Conservation (phyloP, 2,888 invertebrate genomes). For the Drosophila eohydei region DNA sequence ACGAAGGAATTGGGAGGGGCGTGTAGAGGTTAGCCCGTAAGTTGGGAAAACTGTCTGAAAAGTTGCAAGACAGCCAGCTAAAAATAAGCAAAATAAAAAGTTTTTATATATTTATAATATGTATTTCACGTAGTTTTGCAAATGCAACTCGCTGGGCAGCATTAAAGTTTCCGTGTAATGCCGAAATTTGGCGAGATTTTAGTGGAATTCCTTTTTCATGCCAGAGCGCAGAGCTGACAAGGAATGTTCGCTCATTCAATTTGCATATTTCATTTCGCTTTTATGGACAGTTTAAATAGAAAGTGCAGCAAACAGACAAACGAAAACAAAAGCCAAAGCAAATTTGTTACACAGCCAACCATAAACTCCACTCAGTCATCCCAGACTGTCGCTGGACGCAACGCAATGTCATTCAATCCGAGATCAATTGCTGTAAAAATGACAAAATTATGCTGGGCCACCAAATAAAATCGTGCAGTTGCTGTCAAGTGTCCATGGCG, state of each 20-base stretch:
- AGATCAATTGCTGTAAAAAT: constrained; percentile 80
- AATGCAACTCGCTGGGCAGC: constrained; percentile 31
- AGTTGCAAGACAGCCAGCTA: constrained; percentile 53
- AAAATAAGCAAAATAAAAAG: constrained; percentile 68
- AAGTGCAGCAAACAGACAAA: constrained; percentile 37
- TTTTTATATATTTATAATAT: constrained; percentile 65
- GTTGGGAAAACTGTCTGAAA: constrained; percentile 40
- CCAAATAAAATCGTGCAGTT: constrained; percentile 10
- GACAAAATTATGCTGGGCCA: constrained; percentile 71
- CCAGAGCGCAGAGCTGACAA: not conserved
- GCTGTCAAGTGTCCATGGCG: constrained; percentile 3
- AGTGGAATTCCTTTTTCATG: not conserved
- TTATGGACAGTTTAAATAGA: constrained; percentile 59
- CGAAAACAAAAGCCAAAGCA: constrained; percentile 27
- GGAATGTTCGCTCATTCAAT: constrained; percentile 53
- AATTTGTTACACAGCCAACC: constrained; percentile 25
- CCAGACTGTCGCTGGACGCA: not conserved
- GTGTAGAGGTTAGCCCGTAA: constrained; percentile 20
- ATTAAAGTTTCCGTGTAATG: constrained; percentile 51
- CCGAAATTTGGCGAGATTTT: constrained; percentile 15
- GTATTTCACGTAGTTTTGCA: constrained; percentile 43
- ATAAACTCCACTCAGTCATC: not conserved
- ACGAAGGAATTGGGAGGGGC: not conserved
- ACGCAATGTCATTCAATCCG: constrained; percentile 69
- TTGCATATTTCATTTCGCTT: constrained; percentile 75